These are phyloP conservation scores for Hydrotaea diabolus DNA, from an alignment of 2,888 invertebrate species.

Conservation along the genomic window DNA sequence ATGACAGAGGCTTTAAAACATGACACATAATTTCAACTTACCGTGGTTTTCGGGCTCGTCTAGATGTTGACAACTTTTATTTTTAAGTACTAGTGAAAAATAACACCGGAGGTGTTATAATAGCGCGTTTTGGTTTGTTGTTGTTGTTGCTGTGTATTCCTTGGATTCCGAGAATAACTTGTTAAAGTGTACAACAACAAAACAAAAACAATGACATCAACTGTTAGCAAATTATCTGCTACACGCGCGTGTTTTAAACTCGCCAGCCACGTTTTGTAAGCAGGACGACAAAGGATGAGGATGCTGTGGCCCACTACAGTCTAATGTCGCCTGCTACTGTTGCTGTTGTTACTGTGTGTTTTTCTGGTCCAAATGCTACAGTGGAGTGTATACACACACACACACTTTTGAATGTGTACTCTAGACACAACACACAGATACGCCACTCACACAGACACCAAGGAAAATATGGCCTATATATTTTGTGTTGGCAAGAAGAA, in stretches of 20 bases:
- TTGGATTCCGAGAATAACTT: background rate
- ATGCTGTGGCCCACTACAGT: background rate
- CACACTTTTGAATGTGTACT: background rate
- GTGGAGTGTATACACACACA: background rate
- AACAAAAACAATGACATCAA: no score
- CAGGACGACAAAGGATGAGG: conserved; percentile 1
- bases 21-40: background rate
- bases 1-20: background rate
- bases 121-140: background rate
- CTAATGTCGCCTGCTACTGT: background rate
- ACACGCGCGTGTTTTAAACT: background rate
- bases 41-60: background rate
- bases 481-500: background rate
- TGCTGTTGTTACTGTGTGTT: background rate
- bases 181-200: background rate
- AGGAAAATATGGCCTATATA: conserved; percentile 3
- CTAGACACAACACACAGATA: background rate
- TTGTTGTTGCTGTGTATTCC: background rate
- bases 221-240: background rate
- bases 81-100: background rate
- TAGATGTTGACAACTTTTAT: background rate
- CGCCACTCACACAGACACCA: background rate
- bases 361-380: background rate
- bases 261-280: background rate
- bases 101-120: background rate